Evolutionary conservation across 1,140 invertebrate genomes (phyloP).

Genomic region (Choristoneura fumiferana): DNA sequence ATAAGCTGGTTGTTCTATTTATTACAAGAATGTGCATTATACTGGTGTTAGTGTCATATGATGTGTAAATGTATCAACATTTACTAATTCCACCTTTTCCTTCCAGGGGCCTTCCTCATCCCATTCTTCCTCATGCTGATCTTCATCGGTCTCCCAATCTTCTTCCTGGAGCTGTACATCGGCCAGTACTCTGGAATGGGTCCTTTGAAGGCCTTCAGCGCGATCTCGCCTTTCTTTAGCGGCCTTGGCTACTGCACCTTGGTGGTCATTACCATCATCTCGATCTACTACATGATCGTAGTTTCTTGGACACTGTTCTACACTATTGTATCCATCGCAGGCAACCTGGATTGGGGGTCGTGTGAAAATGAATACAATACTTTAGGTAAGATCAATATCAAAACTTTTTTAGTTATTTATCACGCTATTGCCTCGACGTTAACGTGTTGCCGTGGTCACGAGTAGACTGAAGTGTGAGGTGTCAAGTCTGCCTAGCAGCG

Average conservation of each 20-base stretch:
- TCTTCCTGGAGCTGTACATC: conserved; percentile 82
- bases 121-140: conserved; percentile 89
- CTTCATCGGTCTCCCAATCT: conserved; percentile 89
- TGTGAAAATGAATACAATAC: conserved; percentile 85
- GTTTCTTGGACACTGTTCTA: conserved; percentile 90
- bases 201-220: conserved; percentile 79
- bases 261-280: conserved; percentile 88
- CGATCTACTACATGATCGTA: conserved; percentile 91
- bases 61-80: too few relatives aligned
- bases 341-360: conserved; percentile 83
- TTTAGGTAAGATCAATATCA: conserved; percentile 68
- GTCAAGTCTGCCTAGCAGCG: too few relatives aligned
- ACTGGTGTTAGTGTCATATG: too few relatives aligned
- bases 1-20: too few relatives aligned
- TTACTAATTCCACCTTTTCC: conserved; percentile 33
- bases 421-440: too few relatives aligned
- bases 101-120: conserved; percentile 88
- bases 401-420: neutral
- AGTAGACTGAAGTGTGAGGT: too few relatives aligned
- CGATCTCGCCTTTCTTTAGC: conserved; percentile 81
- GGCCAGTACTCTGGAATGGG: conserved; percentile 83
- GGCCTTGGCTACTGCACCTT: conserved; percentile 84
- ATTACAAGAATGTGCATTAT: too few relatives aligned
- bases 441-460: too few relatives aligned
- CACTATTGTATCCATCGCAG: conserved; percentile 84